Evolutionary conservation across 2,797 vertebrate genomes (phyloP), one percentile per base, ranked within the genome.

Genomic region (Limnodromus scolopaceus): DNA sequence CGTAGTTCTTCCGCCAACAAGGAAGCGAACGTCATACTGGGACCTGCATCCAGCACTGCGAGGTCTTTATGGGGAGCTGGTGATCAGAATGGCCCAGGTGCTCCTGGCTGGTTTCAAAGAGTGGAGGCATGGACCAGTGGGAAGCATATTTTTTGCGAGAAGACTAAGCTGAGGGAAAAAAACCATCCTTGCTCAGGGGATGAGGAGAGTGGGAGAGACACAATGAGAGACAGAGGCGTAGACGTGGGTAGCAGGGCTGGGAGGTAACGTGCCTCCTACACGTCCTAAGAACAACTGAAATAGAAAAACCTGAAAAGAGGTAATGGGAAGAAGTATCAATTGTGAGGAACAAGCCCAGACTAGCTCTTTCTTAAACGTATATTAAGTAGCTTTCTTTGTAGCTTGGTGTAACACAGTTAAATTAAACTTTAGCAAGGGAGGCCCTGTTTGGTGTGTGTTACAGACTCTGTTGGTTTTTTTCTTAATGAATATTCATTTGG

Each of bases 281-380:
- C 39, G 19, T 64, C 18, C 34, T 77, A 55, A 60, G 55, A 92
- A 24, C 16, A 80, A 15, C 39, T 83, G 71, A 77, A 88, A 45
- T 41, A 34, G 36, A 64, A 38, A 83, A 92, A 41, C 43, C 38
- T 92, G 69, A 53, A 43, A 85, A 83, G 78, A 85, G 15, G 12
- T 80, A 77, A 80, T 25, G 32, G 48, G 13, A 58, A 39, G n/a
- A 84, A 49, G 11, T 64, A 85, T 23, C 6, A 28, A 5, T 71
- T 58, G 14, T 30, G 36, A 86, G 61, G 49, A 83, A 30, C 9
- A 63, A 87, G 27, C 14, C 14, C 24, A 58, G 79, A 43, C 20
- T 32, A 65, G 8, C 30, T 60, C 45, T 83, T 85, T 66, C 27
- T 64, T 77, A 51, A 64, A 38, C 3, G 9, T 34, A 14, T 17